Percentiles rank a stretch among this genome's conserved stretches.
Conservation (phyloP, 2,888 invertebrate genomes). For the Tachystola acroxantha region DNA sequence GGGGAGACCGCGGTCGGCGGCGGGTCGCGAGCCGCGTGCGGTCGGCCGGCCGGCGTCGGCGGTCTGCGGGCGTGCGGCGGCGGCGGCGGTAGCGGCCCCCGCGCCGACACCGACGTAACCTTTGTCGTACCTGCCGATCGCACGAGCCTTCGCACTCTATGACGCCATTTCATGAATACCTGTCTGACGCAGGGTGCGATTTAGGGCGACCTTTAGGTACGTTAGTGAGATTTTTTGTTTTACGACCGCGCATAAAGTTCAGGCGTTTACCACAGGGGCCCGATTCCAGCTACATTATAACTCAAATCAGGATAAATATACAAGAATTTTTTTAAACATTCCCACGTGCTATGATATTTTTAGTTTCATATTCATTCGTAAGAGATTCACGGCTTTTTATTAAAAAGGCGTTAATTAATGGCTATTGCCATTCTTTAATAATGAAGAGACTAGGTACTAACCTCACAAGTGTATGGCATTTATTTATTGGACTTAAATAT, state of each 20-base stretch:
- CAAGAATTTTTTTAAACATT: slow-evolving; percentile 30
- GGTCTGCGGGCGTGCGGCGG: slow-evolving; percentile 12
- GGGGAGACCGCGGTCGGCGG: slow-evolving; percentile 25
- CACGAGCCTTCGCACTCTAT: slow-evolving; percentile 28
- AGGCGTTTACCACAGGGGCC: too few species aligned
- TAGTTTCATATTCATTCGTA: slow-evolving; percentile 18
- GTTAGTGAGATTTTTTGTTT: slow-evolving; percentile 38
- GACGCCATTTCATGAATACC: slow-evolving; percentile 50
- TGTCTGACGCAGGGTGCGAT: slow-evolving; percentile 36
- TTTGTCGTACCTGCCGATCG: slow-evolving; percentile 42
- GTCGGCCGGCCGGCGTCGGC: slow-evolving; percentile 16
- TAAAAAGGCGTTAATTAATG: too few species aligned
- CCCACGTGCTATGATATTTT: slow-evolving; percentile 36
- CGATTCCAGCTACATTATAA: too few species aligned
- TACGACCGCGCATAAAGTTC: slow-evolving; percentile 20
- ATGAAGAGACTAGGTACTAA: too few species aligned
- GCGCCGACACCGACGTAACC: slow-evolving; percentile 30
- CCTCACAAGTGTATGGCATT: too few species aligned
- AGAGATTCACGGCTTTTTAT: neutral
- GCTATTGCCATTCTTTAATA: too few species aligned
- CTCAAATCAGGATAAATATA: slow-evolving; percentile 22
- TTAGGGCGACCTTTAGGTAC: slow-evolving; percentile 44
- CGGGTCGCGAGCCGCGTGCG: neutral
- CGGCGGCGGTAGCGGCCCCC: slow-evolving; percentile 13
- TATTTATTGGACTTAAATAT: too few species aligned